Percentiles rank a stretch among this genome's conserved stretches.
Conservation (phyloP, 2,888 invertebrate genomes). For the Luperina nickerlii region DNA sequence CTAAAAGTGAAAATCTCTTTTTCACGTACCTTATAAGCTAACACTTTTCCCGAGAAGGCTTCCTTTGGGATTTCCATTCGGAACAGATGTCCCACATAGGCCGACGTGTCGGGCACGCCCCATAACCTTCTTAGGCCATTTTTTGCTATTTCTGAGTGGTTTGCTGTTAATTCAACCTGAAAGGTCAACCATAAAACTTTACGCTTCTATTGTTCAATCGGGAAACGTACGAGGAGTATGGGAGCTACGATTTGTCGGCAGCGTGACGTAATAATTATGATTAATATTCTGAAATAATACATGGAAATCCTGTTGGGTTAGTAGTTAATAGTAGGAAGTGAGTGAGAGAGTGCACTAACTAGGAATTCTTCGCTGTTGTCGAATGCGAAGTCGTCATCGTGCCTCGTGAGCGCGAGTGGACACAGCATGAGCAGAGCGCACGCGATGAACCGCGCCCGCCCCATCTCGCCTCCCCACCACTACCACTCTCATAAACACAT, state of each 20-base stretch:
- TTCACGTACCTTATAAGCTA: constrained; percentile 92
- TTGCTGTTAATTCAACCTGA: constrained; percentile 86
- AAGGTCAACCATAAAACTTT: constrained; percentile 62
- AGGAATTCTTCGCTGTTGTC: constrained; percentile 88
- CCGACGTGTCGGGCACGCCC: constrained; percentile 92
- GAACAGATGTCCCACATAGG: constrained; percentile 93
- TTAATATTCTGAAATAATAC: constrained; percentile 63
- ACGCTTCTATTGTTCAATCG: constrained; percentile 55
- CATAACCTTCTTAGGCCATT: constrained; percentile 89
- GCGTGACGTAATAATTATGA: constrained; percentile 53
- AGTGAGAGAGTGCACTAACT: constrained; percentile 72
- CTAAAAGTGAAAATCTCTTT: constrained; percentile 5
- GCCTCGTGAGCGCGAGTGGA: constrained; percentile 84
- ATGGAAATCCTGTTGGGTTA: constrained; percentile 58
- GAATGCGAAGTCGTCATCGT: constrained; percentile 89
- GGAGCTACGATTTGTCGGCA: constrained; percentile 39
- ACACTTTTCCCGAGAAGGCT: constrained; percentile 92
- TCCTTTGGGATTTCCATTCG: constrained; percentile 93
- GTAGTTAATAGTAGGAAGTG: constrained; percentile 42
- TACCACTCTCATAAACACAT: constrained; percentile 84
- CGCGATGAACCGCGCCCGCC: constrained; percentile 79
- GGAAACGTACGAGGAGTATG: constrained; percentile 18
- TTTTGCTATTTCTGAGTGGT: constrained; percentile 87
- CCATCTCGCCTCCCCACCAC: constrained; percentile 76
- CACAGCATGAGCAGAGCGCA: constrained; percentile 84